Conservation (phyloP, 2,888 invertebrate genomes). For the Muscina levida region DNA sequence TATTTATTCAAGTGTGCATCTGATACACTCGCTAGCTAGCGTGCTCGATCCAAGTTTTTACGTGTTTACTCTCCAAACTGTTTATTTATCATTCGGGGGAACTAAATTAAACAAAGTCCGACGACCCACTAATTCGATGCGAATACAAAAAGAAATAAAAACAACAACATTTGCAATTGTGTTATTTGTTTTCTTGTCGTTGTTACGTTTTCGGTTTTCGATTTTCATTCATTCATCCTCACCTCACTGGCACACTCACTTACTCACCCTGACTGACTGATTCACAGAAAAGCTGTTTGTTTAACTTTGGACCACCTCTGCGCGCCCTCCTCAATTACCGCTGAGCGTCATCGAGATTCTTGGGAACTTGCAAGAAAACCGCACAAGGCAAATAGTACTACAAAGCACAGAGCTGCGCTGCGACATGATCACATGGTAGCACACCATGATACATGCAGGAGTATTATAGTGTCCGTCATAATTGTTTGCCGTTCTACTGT, state of each 20-base stretch:
- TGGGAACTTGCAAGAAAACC: background rate
- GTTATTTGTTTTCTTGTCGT: constrained; percentile 19
- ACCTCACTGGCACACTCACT: too few species aligned
- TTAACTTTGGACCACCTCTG: constrained; percentile 4
- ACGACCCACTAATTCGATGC: constrained; percentile 52
- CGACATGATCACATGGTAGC: too few species aligned
- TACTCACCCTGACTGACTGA: too few species aligned
- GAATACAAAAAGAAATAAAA: background rate
- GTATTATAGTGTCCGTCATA: too few species aligned
- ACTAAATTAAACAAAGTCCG: constrained; percentile 57
- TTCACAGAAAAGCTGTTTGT: background rate
- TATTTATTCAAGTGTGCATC: constrained; percentile 63
- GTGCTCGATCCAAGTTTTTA: background rate
- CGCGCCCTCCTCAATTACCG: background rate
- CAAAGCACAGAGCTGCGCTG: too few species aligned
- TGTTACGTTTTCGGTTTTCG: background rate
- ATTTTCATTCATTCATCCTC: too few species aligned
- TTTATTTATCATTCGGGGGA: constrained; percentile 41
- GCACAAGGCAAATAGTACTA: too few species aligned
- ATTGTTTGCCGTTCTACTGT: too few species aligned
- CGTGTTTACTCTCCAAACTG: constrained; percentile 18
- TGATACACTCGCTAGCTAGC: constrained; percentile 47
- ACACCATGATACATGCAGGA: too few species aligned
- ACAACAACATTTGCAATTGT: constrained; percentile 22
- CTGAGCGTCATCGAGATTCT: background rate